Conservation (phyloP, 2,888 invertebrate genomes). For the Entomobrya proxima region DNA sequence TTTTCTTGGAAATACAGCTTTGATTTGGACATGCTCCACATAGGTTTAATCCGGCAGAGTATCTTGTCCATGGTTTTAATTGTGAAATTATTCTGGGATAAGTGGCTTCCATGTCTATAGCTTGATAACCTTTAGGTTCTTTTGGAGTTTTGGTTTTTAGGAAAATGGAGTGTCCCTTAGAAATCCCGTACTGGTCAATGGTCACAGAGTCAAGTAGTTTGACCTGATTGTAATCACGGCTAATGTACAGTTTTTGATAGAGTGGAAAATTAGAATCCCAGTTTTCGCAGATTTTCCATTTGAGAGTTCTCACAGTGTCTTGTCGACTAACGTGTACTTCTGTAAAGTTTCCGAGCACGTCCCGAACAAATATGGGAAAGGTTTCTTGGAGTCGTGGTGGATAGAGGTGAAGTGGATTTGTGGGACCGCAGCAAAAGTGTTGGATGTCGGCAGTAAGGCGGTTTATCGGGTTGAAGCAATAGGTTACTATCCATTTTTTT, state of each 20-base stretch:
- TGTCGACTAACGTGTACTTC: background rate
- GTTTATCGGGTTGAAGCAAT: background rate
- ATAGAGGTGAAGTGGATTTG: slow-evolving; percentile 6
- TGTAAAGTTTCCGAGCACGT: background rate
- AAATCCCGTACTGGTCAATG: background rate
- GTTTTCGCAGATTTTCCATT: background rate
- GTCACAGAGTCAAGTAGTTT: background rate
- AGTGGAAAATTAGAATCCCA: background rate
- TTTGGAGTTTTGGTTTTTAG: background rate
- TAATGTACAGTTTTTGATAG: background rate
- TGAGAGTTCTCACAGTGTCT: background rate
- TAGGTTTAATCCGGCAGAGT: background rate
- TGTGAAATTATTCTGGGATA: background rate
- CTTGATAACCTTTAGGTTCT: background rate
- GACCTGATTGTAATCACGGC: background rate
- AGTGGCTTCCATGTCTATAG: background rate
- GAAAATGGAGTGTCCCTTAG: background rate
- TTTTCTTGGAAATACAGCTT: background rate
- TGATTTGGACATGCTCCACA: background rate
- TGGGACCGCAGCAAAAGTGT: background rate
- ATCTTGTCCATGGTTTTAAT: background rate
- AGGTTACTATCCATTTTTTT: background rate
- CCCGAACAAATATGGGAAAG: background rate
- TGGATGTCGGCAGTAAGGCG: background rate
- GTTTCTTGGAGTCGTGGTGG: background rate